Conservation (phyloP, 2,113 vertebrate species). For the Microcebus jonahi region DNA sequence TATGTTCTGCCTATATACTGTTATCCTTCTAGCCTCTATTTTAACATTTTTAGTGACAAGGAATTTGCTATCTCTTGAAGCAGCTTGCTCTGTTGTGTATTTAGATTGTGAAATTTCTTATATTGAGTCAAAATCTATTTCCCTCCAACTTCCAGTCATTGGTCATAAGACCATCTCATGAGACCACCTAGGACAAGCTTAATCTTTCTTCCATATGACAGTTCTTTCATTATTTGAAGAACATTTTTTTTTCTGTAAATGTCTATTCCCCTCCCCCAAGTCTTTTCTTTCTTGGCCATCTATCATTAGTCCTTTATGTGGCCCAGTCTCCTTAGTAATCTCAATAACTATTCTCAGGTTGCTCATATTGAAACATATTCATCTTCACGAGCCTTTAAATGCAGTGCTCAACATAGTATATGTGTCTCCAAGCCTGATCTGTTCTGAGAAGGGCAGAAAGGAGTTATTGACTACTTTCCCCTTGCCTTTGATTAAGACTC, state of each 20-base stretch:
- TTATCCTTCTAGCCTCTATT: not conserved
- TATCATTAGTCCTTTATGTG: not conserved
- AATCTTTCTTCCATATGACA: not conserved
- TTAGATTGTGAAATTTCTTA: not conserved
- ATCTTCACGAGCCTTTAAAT: not conserved
- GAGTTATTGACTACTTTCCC: not conserved
- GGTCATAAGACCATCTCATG: not conserved
- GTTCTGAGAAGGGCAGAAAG: not conserved
- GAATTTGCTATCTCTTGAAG: not conserved
- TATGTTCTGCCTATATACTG: fast-evolving
- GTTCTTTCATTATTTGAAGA: not conserved
- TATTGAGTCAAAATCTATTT: not conserved
- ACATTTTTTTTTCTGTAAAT: not conserved
- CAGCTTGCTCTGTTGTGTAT: not conserved
- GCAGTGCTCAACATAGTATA: not conserved
- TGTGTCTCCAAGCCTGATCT: not conserved
- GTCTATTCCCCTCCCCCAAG: not conserved
- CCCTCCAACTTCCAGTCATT: not conserved
- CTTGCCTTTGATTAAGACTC: not conserved
- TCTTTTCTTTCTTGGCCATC: not conserved
- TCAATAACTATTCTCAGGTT: not conserved
- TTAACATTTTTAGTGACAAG: not conserved
- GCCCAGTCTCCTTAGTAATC: not conserved
- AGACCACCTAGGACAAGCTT: not conserved
- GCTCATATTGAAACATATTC: too few relatives aligned